These are phyloP conservation scores for Tribolium freemani DNA, from an alignment of 2,888 invertebrate genomes.

Conservation along the genomic window DNA sequence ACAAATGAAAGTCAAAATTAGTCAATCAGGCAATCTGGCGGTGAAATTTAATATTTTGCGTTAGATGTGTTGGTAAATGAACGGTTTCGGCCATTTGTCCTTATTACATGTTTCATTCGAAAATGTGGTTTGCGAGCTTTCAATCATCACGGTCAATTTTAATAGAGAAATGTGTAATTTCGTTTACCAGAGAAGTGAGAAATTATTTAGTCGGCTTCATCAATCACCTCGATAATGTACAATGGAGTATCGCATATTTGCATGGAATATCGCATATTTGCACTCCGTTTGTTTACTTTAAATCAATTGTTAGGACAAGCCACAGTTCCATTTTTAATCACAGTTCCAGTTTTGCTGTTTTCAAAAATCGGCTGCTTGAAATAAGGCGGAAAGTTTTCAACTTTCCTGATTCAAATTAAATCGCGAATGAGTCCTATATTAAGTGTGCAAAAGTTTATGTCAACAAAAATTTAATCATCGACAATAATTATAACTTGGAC, in stretches of 20 bases:
- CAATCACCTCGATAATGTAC: constrained; percentile 29
- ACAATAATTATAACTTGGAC: background rate
- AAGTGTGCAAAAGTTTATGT: constrained; percentile 26
- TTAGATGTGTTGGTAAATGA: constrained; percentile 3
- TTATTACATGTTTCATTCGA: constrained; percentile 33
- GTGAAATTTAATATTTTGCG: constrained; percentile 12
- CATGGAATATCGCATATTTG: constrained; percentile 7
- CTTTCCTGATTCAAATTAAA: constrained; percentile 22
- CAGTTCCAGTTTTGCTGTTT: background rate
- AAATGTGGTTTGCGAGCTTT: constrained; percentile 38
- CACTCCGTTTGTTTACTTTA: constrained; percentile 9
- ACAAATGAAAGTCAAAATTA: constrained; percentile 1
- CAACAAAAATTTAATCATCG: constrained; percentile 13
- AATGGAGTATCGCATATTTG: constrained; percentile 14
- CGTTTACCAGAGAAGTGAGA: constrained; percentile 17
- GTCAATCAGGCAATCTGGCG: background rate
- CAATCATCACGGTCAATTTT: constrained; percentile 36
- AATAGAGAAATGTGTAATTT: constrained; percentile 39
- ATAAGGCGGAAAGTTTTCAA: constrained; percentile 21
- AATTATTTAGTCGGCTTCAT: constrained; percentile 32
- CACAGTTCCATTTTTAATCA: background rate
- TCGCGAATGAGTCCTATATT: constrained; percentile 2
- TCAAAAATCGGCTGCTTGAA: constrained; percentile 1
- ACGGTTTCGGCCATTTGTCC: constrained; percentile 32
- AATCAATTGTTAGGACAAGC: constrained; percentile 10